Evolutionary conservation across 2,797 vertebrate species (phyloP).

Genomic region (Brachyalestes nurse): DNA sequence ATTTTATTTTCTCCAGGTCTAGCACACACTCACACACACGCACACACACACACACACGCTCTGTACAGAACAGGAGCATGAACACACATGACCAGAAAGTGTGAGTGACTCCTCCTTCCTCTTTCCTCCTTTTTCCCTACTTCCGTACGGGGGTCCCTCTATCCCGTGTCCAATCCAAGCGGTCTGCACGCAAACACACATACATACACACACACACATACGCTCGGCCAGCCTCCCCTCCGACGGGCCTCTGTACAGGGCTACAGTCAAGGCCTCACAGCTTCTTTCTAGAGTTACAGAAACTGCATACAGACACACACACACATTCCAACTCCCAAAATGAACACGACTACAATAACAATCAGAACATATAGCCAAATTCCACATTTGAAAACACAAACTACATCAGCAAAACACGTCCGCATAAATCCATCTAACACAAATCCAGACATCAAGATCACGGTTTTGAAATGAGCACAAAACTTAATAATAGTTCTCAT

Average conservation of each 20-base stretch:
- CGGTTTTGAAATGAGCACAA: not conserved
- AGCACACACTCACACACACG: conserved; percentile 13
- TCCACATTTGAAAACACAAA: conserved; percentile 43
- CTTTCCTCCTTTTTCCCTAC: conserved; percentile 52
- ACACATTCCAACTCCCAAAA: conserved; percentile 54
- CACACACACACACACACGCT: conserved; percentile 1
- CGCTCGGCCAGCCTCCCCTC: conserved; percentile 48
- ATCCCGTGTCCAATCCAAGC: conserved; percentile 76
- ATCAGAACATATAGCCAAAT: conserved; percentile 51
- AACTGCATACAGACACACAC: conserved; percentile 53
- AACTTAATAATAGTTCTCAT: conserved; percentile 13
- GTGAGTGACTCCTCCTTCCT: conserved; percentile 54
- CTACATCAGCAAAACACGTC: conserved; percentile 24
- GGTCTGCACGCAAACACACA: conserved; percentile 75
- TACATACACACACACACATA: conserved; percentile 45
- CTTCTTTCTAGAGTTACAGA: conserved; percentile 63
- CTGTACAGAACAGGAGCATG: conserved; percentile 43
- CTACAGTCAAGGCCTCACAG: conserved; percentile 62
- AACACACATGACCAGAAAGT: conserved; percentile 53
- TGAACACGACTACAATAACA: conserved; percentile 54
- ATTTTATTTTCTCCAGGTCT: conserved; percentile 1
- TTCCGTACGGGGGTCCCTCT: conserved; percentile 66
- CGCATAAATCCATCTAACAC: not conserved
- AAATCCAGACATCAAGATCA: not conserved
- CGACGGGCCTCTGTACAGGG: conserved; percentile 54